Conservation (phyloP, 2,797 vertebrate species). For the Sphenopsis melanotis region DNA sequence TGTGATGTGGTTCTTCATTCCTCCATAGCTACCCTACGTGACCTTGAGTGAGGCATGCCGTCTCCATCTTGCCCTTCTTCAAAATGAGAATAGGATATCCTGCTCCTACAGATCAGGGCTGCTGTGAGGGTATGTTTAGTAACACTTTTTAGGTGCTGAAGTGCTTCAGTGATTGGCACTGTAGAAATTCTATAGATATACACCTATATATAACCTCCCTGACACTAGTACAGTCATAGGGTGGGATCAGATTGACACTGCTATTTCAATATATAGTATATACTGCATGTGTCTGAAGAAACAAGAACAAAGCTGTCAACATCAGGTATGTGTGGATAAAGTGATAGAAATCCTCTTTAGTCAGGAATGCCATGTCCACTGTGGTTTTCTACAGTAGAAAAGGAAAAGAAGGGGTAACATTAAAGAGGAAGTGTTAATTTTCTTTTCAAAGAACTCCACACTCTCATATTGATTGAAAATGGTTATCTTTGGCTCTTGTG, state of each 20-base stretch:
- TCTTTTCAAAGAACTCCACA: neutral
- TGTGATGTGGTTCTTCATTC: neutral
- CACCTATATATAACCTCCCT: conserved; percentile 17
- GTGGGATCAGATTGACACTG: neutral
- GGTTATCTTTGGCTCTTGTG: neutral
- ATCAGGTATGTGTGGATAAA: neutral
- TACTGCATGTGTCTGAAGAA: neutral
- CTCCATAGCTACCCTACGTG: neutral
- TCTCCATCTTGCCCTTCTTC: neutral
- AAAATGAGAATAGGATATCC: neutral
- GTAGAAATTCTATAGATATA: conserved; percentile 28
- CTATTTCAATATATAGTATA: neutral
- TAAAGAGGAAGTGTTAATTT: neutral
- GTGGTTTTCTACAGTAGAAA: neutral
- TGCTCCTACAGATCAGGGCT: neutral
- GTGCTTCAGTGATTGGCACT: neutral
- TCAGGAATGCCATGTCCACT: neutral
- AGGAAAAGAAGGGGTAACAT: neutral
- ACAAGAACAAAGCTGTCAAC: neutral
- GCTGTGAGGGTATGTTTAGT: neutral
- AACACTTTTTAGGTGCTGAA: neutral
- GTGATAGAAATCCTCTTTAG: neutral
- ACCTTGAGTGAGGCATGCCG: neutral
- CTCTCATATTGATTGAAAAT: neutral
- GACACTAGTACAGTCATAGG: neutral